Base-by-base conservation (phyloP, 2,113 vertebrate genomes). In the Callaeas wilsoni region DNA sequence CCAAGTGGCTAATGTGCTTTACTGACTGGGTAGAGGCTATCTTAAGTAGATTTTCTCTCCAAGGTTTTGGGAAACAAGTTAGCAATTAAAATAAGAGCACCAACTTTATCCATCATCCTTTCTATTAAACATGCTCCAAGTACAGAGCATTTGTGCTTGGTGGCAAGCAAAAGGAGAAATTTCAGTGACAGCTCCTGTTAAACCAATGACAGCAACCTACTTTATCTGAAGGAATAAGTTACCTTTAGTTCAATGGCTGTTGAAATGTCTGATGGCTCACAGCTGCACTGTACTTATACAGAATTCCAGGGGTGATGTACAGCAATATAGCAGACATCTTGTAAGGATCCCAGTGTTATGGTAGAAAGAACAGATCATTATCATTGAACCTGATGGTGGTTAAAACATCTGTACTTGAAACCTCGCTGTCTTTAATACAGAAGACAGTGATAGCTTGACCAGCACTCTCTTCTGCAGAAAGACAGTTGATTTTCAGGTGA, bases 101-200 rank as follows among this genome's bases (percentile, higher is more conserved):
- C 26, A 9, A 17, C 21, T 89, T 80, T 30, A 33, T 13, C 12
- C 25, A 9, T 63, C 27, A 10, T 39, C 16, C 3, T 29, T 84
- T 42, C 39, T 21, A 3, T 47, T 55, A 12, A 53, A 2, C 0
- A 0, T 30, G 8, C 44, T n/a, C 13, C 8, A 78, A 33, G 13
- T 32, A 50, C 33, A 33, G 39, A 59, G 18, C 17, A 15, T n/a
- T 70, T 47, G 12, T 64, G 16, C 29, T 37, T 49, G 12, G 6
- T 67, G 52, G n/a, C 23, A 73, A 56, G 53, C 20, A 49, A 37
- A 6, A 62, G 22, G n/a, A 59, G 41, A 88, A 55, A 33, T 56
- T 7, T 13, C 20, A 22, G 13, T 23, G 6, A 63, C 13, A 47
- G 2, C 14, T 47, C n/a, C 26, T 49, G 12, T n/a, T 76, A 64